phyloP scores from a whole-genome alignment of 2,797 vertebrate species.

The Parauchenoglanis punctatus region DNA sequence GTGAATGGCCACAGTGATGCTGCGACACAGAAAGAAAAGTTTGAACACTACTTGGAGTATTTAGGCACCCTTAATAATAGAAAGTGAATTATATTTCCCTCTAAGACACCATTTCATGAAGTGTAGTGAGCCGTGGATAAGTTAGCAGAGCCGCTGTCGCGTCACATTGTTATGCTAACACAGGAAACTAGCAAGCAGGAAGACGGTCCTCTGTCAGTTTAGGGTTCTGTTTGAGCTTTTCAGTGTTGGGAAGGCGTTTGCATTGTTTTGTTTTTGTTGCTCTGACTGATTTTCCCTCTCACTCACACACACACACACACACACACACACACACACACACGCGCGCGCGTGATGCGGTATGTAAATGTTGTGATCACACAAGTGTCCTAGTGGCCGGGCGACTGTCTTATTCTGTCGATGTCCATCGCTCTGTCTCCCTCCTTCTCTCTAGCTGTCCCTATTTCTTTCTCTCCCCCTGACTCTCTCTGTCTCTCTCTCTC shows the following conservation, averaged over 20 bases:
- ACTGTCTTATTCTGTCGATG: background rate
- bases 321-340: background rate
- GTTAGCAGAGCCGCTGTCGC: background rate
- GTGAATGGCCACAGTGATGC: background rate
- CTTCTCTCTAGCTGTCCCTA: background rate
- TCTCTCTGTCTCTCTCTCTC: background rate
- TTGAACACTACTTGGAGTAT: background rate
- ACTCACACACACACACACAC: background rate
- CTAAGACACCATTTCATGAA: no score
- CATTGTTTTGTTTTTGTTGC: background rate
- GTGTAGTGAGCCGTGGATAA: background rate
- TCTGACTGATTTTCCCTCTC: background rate
- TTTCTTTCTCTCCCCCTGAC: background rate
- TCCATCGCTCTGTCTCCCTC: slow-evolving; percentile 20
- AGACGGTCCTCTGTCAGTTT: background rate
- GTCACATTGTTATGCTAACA: slow-evolving; percentile 14
- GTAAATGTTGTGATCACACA: background rate
- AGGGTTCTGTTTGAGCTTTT: background rate
- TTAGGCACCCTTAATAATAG: background rate
- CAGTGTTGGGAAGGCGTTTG: background rate
- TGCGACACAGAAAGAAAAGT: background rate
- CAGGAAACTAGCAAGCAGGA: slow-evolving; percentile 16
- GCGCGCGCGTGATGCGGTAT: background rate
- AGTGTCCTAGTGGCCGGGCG: background rate
- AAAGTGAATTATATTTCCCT: no score